Base-by-base conservation (phyloP, 2,888 invertebrate species). In the Troides helena region DNA sequence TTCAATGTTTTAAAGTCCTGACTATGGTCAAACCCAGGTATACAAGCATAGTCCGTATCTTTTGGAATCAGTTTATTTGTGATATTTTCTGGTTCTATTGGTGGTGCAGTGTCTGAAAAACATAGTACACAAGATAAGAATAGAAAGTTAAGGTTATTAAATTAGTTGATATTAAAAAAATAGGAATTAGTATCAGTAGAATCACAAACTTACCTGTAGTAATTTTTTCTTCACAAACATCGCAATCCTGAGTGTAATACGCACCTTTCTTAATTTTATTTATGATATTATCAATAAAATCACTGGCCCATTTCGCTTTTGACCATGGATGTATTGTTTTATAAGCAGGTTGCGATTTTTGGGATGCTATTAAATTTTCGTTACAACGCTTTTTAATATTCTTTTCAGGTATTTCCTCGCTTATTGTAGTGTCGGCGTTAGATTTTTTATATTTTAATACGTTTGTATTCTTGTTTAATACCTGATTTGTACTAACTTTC, bases 241-340 rank as follows among this genome's bases (percentile, higher is more conserved):
- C 60, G 8, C 30, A 18, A 46, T 66, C 50, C 21, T 82, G 79
- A 67, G 73, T 85, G 69, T 86, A 90, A 77, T 91, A 91, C 67
- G 82, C 81, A 60, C 92, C 92, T 72, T 72, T 81, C 64, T 81
- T 84, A 36, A 92, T 81, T 72, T 90, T 90, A 69, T 76, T 85
- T 57, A 91, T 87, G 21, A 92, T 83, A 70, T 83, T 89, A n/a
- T 92, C 92, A 65, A 91, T 85, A 64, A 89, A 86, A 63, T 90
- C 88, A 74, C 84, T 89, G 0, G 86, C 84, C 84, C 86, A 82
- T 74, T 83, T 89, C 14, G 81, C 80, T 78, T 85, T 90, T 17
- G 83, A 75, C 85, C 86, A 85, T 18, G 82, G 79, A 68, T 80
- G 70, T 65, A 72, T 76, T 23, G 73, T 68, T 14, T 58, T 58